Evolutionary conservation across 2,797 vertebrate genomes (phyloP).

Genomic region (Pangasius djambal): DNA sequence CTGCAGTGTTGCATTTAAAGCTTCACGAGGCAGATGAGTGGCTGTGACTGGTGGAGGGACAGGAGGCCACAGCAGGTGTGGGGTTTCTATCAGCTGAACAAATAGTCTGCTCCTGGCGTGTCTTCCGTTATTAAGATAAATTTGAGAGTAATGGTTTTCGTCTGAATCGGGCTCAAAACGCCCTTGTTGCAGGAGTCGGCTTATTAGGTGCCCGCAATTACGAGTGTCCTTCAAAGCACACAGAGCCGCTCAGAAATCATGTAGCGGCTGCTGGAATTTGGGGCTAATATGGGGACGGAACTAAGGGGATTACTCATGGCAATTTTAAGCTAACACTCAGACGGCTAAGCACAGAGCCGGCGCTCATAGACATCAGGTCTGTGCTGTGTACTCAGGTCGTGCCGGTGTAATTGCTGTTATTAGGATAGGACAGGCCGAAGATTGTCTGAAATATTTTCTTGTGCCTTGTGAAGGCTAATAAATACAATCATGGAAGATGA

Average conservation of each 20-base stretch:
- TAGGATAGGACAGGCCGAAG: conserved; percentile 1
- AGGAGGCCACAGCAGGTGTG: conserved; percentile 31
- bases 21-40: conserved; percentile 31
- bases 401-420: conserved; percentile 1
- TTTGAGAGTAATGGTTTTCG: conserved; percentile 73
- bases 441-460: conserved; percentile 4
- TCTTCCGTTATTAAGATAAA: conserved; percentile 75
- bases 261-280: conserved; percentile 72
- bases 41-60: neutral
- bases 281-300: conserved; percentile 66
- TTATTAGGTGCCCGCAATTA: conserved; percentile 64
- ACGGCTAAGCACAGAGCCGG: conserved; percentile 37
- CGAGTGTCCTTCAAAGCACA: conserved; percentile 66
- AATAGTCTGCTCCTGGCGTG: conserved; percentile 66
- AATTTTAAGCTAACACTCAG: conserved; percentile 70
- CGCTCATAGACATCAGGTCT: neutral
- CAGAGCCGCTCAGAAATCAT: conserved; percentile 69
- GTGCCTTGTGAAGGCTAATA: neutral
- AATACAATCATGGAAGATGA: neutral
- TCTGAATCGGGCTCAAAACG: conserved; percentile 68
- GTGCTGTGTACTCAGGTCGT: neutral
- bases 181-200: conserved; percentile 66
- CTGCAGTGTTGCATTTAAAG: neutral
- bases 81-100: conserved; percentile 72
- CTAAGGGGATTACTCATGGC: conserved; percentile 74